Base-by-base conservation (phyloP, 2,888 invertebrate species). In the Leptinotarsa haldemani region DNA sequence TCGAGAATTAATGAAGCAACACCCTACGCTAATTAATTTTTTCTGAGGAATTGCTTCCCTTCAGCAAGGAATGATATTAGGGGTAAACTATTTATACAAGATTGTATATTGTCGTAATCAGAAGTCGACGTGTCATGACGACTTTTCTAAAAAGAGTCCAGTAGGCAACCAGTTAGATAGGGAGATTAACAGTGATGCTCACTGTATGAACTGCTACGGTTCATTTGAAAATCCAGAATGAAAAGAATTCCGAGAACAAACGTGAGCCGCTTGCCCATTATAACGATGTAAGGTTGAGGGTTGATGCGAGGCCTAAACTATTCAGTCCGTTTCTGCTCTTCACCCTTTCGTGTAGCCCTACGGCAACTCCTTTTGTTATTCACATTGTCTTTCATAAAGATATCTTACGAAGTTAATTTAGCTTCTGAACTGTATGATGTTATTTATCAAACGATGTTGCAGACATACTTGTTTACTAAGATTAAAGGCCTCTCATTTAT, bases 321-420 rank as follows among this genome's bases (percentile, higher is more conserved):
- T 56, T 15, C 56, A 56, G 56, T 40, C 30, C 30, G 61, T 40
- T 30, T 61, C 61, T 61, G 61, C 16, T 30, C 30, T 50, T 13
- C n/a, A 67, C 12, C 30, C 53, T 40, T 30, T 53, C 30, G 18
- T 40, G 22, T 56, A 15, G 50, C 50, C 46, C 56, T 20, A 56
- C 18, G 53, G 22, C 20, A 56, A 46, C 40, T 30, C 50, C 58
- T 65, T 25, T 30, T 40, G 64, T 71, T 74, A 69, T 74, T 71
- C 67, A 74, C 69, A 69, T 69, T 69, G 61, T 71, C 71, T 69
- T 68, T 56, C 50, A 20, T 53, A 30, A 64, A 67, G 69, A 70
- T 58, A 71, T 65, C 71, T 71, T 71, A 65, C 69, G 48, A 69
- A 71, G 71, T 74, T 74, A 74, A 71, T 74, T 71, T 64, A 61